Evolutionary conservation across 1,140 invertebrate genomes (phyloP), one percentile per base, ranked within the genome.

Genomic region (Drosophila athabasca): DNA sequence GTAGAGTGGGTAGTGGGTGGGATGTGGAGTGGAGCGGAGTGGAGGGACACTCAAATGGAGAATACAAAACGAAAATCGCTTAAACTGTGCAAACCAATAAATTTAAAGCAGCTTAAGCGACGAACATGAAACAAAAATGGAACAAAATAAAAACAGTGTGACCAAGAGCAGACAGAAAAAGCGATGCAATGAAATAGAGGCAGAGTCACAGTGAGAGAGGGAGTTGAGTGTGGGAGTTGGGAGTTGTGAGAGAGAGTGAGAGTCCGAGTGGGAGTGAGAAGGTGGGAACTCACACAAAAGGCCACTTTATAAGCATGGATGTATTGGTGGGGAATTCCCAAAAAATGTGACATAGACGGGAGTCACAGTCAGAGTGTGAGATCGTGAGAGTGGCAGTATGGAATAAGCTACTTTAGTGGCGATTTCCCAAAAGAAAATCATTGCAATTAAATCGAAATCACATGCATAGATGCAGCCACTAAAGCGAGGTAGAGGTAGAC

Each of bases 401-500:
- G 35, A 39, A 39, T 13, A 54, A 35, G 43, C 54, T 45, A 57
- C 43, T 55, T 55, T 39, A 15, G 52, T 19, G 17, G 9, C n/a
- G 19, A 19, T 11, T 39, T 44, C 17, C 17, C 17, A 19, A 19
- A 0, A 19, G 76, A 84, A 79, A 76, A 84, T 76, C 72, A 72
- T 76, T 84, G 81, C 82, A 84, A 84, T 84, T 84, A 84, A 84
- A 84, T 85, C 81, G 82, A 81, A 84, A 84, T 84, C 81, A 85
- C 31, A 9, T 3, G 8, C 55, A 51, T 48, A 54, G 29, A 31
- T n/a, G 26, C 66, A 64, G 52, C 52, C 55, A 22, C 35, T 1
- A 24, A 11, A 11, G 7, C 35, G 15, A 17, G 17, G 6, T 6
- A 26, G 24, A 26, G 24, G 24, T 26, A 24, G 22, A 24, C 22